Percentiles rank a stretch among this genome's conserved stretches.
These are phyloP conservation scores for Ctenosaura bakeri DNA, from an alignment of 2,797 vertebrate species.

Conservation along the genomic window DNA sequence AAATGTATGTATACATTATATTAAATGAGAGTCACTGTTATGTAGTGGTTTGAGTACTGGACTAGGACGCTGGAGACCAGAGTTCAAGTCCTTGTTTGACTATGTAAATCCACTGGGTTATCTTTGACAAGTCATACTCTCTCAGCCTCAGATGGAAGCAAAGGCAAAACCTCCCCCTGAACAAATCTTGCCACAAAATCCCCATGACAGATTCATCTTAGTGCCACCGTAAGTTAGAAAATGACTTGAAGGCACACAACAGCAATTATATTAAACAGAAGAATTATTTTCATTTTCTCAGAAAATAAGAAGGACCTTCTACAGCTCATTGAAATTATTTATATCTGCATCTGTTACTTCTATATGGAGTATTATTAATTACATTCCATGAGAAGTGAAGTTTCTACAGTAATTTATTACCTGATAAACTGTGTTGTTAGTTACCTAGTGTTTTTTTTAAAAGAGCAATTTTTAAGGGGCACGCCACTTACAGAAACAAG, in stretches of 20 bases:
- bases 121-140: no score
- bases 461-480: slow-evolving; percentile 27
- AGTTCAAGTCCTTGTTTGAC: no score
- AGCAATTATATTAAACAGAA: not conserved
- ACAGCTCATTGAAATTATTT: slow-evolving; percentile 45
- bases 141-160: no score
- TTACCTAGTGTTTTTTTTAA: slow-evolving; percentile 13
- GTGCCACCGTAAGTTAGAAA: no score
- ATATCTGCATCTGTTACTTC: slow-evolving; percentile 59
- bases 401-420: slow-evolving; percentile 59
- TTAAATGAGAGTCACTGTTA: not conserved
- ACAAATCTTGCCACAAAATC: no score
- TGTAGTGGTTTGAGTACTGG: no score
- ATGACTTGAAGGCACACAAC: no score
- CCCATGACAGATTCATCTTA: no score
- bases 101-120: no score
- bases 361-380: slow-evolving; percentile 58
- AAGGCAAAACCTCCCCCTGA: no score
- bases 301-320: slow-evolving; percentile 15
- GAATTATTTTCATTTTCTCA: slow-evolving; percentile 21
- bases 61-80: no score
- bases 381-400: slow-evolving; percentile 49
- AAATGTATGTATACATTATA: not conserved
- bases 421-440: slow-evolving; percentile 56
- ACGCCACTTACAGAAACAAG: slow-evolving; percentile 22